phyloP scores from a whole-genome alignment of 1,140 invertebrate species.

The Scaptomyza hsui region DNA sequence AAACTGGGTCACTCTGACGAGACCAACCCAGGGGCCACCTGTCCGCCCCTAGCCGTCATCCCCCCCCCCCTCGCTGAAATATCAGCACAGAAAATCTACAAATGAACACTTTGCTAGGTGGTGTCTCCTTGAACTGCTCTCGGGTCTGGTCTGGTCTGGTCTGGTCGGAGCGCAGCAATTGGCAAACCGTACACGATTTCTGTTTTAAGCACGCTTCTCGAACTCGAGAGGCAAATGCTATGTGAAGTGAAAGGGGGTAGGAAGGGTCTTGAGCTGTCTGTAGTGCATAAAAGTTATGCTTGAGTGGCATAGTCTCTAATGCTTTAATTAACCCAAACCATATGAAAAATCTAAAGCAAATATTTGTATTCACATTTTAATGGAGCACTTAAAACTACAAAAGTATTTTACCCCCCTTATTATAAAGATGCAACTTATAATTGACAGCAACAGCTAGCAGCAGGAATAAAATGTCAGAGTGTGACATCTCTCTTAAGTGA shows the following conservation, averaged over 20 bases:
- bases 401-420: background rate
- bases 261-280: conserved; percentile 3
- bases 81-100: conserved; percentile 53
- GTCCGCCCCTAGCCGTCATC: conserved; percentile 12
- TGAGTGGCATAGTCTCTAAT: conserved; percentile 25
- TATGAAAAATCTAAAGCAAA: conserved; percentile 3
- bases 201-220: conserved; percentile 51
- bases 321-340: conserved; percentile 38
- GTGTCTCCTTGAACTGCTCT: conserved; percentile 55
- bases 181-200: conserved; percentile 51
- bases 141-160: too few relatives aligned
- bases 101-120: conserved; percentile 64
- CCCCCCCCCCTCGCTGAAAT: conserved; percentile 19
- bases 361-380: conserved; percentile 16
- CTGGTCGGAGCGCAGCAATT: conserved; percentile 34
- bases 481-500: conserved; percentile 32
- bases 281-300: conserved; percentile 32
- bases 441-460: conserved; percentile 23
- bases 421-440: conserved; percentile 12
- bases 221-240: conserved; percentile 17
- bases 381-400: background rate
- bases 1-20: conserved; percentile 42
- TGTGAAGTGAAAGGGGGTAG: background rate
- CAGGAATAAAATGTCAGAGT: conserved; percentile 17
- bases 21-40: conserved; percentile 25